Evolutionary conservation across 1,140 invertebrate species (phyloP).

Genomic region (Zaprionus africanus): DNA sequence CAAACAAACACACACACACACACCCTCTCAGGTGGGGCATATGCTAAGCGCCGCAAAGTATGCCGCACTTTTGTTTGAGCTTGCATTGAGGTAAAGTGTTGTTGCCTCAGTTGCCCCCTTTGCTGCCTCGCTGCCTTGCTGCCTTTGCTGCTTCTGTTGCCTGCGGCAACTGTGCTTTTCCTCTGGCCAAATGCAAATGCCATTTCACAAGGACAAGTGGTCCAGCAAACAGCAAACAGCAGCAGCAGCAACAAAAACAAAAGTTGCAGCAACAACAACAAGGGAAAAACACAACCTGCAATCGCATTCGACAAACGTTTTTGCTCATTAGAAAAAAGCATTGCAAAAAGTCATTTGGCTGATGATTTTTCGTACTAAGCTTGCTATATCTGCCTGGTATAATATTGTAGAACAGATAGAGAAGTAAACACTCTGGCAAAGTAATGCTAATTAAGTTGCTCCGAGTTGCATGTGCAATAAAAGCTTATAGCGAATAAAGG

Average conservation of each 20-base stretch:
- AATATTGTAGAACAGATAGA: not conserved
- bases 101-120: slow-evolving; percentile 35
- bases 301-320: slow-evolving; percentile 25
- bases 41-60: slow-evolving; percentile 73
- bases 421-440: not conserved
- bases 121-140: slow-evolving; percentile 15
- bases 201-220: slow-evolving; percentile 71
- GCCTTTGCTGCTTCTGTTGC: not conserved
- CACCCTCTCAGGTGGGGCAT: slow-evolving; percentile 4
- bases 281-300: not conserved
- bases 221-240: slow-evolving; percentile 33
- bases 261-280: slow-evolving; percentile 13
- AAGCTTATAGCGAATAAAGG: not conserved
- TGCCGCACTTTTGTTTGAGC: slow-evolving; percentile 71
- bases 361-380: slow-evolving; percentile 4
- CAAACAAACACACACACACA: slow-evolving; percentile 26
- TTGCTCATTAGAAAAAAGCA: slow-evolving; percentile 36
- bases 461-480: not conserved
- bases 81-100: slow-evolving; percentile 75
- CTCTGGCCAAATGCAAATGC: slow-evolving; percentile 68
- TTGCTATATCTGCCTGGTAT: not conserved
- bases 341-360: slow-evolving; percentile 21
- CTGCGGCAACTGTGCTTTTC: slow-evolving; percentile 58
- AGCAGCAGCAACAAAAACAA: slow-evolving; percentile 34
- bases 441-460: slow-evolving; percentile 4